Conservation (phyloP, 2,888 invertebrate species). For the Dicycla oo region DNA sequence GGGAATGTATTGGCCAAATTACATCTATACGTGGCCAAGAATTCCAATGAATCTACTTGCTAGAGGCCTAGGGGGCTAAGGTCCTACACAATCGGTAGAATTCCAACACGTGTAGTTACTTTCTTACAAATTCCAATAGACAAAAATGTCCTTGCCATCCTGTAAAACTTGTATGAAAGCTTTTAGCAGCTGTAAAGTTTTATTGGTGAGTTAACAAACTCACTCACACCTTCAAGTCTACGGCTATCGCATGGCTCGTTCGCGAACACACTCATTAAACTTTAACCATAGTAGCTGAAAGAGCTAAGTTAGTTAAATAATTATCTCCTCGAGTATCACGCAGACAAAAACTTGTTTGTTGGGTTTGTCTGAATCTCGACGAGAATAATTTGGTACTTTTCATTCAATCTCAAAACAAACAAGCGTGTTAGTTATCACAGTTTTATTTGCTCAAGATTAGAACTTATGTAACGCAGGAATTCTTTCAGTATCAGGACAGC, state of each 20-base stretch:
- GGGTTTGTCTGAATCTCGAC: slow-evolving; percentile 25
- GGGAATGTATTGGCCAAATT: slow-evolving; percentile 61
- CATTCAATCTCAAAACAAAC: slow-evolving; percentile 28
- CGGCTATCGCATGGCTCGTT: slow-evolving; percentile 44
- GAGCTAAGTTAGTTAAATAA: slow-evolving; percentile 61
- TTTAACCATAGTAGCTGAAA: slow-evolving; percentile 49
- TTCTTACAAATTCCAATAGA: neutral
- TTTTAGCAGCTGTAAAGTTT: slow-evolving; percentile 55
- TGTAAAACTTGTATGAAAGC: slow-evolving; percentile 42
- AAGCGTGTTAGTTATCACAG: slow-evolving; percentile 17
- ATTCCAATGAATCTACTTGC: slow-evolving; percentile 45
- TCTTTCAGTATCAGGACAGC: slow-evolving; percentile 31
- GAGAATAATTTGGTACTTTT: slow-evolving; percentile 27
- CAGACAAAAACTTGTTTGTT: slow-evolving; percentile 34
- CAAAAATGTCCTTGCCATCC: slow-evolving; percentile 4
- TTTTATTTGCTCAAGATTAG: slow-evolving; percentile 44
- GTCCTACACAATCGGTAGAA: neutral
- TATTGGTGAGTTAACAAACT: slow-evolving; percentile 53
- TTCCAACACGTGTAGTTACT: neutral
- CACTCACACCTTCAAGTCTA: slow-evolving; percentile 32
- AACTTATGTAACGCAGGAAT: slow-evolving; percentile 32
- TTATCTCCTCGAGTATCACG: slow-evolving; percentile 41
- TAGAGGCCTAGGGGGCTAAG: slow-evolving; percentile 11
- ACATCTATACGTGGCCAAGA: slow-evolving; percentile 40
- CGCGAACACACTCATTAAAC: slow-evolving; percentile 55